Evolutionary conservation across 2,113 vertebrate species (phyloP), one percentile per base, ranked within the genome.

Genomic region (Anthoscopus minutus): DNA sequence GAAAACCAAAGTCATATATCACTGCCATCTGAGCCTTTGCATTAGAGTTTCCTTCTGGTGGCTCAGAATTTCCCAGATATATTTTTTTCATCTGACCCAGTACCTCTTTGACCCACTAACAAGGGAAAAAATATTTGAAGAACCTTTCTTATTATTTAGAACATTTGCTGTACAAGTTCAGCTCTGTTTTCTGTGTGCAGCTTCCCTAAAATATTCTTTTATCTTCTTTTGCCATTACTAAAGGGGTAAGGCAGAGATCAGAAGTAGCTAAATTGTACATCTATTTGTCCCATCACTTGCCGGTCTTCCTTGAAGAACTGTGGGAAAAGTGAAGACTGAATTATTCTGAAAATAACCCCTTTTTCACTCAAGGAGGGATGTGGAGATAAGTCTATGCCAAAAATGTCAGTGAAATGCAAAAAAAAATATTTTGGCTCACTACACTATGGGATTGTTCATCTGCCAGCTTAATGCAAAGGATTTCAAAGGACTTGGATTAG

Each of bases 121-220:
- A 80, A 81, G n/a, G 38, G 44, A 62, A 82, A 93, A 81, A 47
- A 81, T 7, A 31, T 56, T 67, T 81, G 77, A 88, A 66, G 79
- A 86, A 69, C 62, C 42, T 90, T 83, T 81, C 58, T 54, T 27
- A 33, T 83, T 90, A 86, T 70, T 88, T 94, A 62, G 86, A 92
- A 71, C 22, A 85, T 64, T 77, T 81, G 35, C 44, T 70, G 70
- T 50, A 64, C 33, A 72, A 69, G 54, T 69, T 92, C 70, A 70
- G 9, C 50, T 85, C 73, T 94, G 38, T 56, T 87, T 96, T 89
- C 89, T 72, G 27, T 65, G 28, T 20, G 37, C 10, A 20, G 13
- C 58, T 92, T 83, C 78, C 80, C 44, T 58, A 93, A 96, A 93
- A 82, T 73, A 70, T 25, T 77, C 33, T 89, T 89, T 92, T 54